Conservation (phyloP, 2,797 vertebrate genomes). For the Bucorvus abyssinicus region DNA sequence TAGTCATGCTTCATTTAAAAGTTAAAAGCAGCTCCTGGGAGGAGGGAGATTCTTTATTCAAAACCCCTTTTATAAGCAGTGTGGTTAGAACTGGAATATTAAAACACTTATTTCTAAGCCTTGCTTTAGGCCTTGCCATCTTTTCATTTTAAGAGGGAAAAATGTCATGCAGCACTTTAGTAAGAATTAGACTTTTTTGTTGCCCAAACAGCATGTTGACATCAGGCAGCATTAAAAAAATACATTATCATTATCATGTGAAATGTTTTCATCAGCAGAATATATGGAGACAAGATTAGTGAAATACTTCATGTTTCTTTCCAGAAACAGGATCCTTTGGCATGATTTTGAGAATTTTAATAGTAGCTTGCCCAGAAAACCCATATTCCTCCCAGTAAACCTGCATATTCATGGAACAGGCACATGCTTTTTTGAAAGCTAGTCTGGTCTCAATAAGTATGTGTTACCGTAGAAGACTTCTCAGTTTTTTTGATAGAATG, state of each 20-base stretch:
- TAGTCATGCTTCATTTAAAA: conserved; percentile 75
- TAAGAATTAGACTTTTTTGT: not conserved
- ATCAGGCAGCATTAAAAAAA: not conserved
- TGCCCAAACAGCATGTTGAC: not conserved
- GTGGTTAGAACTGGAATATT: conserved; percentile 23
- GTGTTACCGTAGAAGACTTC: not conserved
- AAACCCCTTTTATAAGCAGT: conserved; percentile 20
- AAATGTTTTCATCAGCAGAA: not conserved
- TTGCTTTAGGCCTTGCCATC: not conserved
- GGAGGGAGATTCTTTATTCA: conserved; percentile 29
- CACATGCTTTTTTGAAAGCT: not conserved
- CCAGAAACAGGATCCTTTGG: not conserved
- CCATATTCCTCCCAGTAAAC: not conserved
- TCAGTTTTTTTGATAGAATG: not conserved
- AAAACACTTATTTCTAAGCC: conserved; percentile 9
- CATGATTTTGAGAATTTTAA: not conserved
- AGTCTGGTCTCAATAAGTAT: not conserved
- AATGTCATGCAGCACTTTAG: not conserved
- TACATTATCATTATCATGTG: not conserved
- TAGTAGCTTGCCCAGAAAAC: not conserved
- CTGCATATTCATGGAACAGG: not conserved
- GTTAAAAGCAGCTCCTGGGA: conserved; percentile 56
- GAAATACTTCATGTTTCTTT: not conserved
- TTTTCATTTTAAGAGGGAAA: not conserved
- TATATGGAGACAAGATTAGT: not conserved